phyloP scores from a whole-genome alignment of 2,888 invertebrate genomes.

The Galerucella nymphaeae region DNA sequence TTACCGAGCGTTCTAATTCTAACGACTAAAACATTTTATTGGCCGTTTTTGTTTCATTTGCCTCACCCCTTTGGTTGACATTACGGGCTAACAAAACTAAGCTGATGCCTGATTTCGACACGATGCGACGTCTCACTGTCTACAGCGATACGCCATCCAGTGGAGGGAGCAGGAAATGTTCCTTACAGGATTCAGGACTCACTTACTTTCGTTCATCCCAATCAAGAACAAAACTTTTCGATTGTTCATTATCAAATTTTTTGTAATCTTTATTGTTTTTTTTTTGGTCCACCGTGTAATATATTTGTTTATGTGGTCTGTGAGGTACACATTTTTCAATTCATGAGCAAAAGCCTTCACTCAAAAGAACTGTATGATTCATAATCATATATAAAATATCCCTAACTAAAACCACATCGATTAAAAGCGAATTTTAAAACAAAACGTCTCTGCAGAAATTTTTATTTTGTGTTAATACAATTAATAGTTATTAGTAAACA shows the following conservation, averaged over 20 bases:
- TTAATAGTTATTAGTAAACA: conserved; percentile 2
- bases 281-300: background rate
- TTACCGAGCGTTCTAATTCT: conserved; percentile 41
- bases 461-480: background rate
- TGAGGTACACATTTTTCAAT: too few relatives aligned
- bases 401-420: too few relatives aligned
- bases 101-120: conserved; percentile 45
- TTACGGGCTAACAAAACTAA: conserved; percentile 56
- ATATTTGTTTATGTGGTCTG: too few relatives aligned
- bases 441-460: background rate
- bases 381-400: too few relatives aligned
- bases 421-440: background rate
- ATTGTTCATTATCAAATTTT: background rate
- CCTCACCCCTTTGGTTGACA: conserved; percentile 57
- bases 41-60: conserved; percentile 45
- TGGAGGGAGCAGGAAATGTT: conserved; percentile 39
- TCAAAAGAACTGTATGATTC: too few relatives aligned
- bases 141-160: conserved; percentile 56
- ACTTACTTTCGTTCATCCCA: background rate
- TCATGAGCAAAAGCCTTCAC: background rate
- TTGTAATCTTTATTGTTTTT: background rate
- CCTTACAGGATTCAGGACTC: conserved; percentile 13
- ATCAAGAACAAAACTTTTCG: background rate
- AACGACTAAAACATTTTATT: conserved; percentile 32
- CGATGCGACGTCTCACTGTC: conserved; percentile 54